Conservation (phyloP, 2,888 invertebrate species). For the Esperia sulphurella region DNA sequence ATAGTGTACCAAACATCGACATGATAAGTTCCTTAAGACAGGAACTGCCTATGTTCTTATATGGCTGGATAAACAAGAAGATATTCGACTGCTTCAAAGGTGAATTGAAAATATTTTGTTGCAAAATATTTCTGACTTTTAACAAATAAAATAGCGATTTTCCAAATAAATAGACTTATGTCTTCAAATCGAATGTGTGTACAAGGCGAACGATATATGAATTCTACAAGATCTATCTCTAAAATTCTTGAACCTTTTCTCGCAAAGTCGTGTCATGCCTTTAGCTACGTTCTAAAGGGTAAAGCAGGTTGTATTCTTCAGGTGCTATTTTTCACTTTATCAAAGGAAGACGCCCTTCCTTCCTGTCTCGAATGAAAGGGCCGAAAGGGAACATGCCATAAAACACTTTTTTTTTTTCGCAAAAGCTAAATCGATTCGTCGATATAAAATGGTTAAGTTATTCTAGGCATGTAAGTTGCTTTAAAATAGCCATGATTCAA, state of each 20-base stretch:
- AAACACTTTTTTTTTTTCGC: constrained; percentile 55
- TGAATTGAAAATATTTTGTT: too few species aligned
- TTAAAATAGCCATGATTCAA: constrained; percentile 3
- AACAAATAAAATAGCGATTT: too few species aligned
- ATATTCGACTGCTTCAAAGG: too few species aligned
- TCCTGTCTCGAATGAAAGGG: constrained; percentile 60
- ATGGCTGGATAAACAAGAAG: too few species aligned
- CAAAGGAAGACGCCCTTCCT: constrained; percentile 68
- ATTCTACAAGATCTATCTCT: background rate
- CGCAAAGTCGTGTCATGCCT: constrained; percentile 29
- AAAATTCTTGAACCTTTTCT: constrained; percentile 7
- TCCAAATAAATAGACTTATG: background rate
- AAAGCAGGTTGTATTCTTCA: constrained; percentile 52
- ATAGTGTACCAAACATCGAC: too few species aligned
- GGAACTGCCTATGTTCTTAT: too few species aligned
- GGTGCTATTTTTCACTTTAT: constrained; percentile 72
- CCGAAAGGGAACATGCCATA: constrained; percentile 58
- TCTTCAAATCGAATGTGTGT: background rate
- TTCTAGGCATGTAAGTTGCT: constrained; percentile 27
- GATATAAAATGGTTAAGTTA: constrained; percentile 32
- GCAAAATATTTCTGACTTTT: too few species aligned
- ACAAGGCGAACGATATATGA: background rate
- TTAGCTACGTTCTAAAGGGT: constrained; percentile 34
- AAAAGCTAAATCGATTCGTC: constrained; percentile 42
- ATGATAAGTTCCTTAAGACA: too few species aligned